Percentiles rank a stretch among this genome's conserved stretches.
phyloP scores from a whole-genome alignment of 2,113 vertebrate species.

The Oceanodroma tethys region DNA sequence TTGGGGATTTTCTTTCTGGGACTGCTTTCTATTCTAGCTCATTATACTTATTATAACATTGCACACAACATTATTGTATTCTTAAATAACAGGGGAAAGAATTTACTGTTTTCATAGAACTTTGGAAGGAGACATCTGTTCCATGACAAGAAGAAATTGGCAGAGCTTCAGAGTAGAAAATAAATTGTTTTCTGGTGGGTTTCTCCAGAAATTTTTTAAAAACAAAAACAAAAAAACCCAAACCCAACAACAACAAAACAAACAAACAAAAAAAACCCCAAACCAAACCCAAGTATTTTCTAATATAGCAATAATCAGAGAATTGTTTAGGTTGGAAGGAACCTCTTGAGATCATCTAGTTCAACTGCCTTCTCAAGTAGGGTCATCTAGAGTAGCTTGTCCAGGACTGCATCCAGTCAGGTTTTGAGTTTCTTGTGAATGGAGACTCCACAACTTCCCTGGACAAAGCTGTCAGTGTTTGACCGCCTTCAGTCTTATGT shows the following conservation, averaged over 20 bases:
- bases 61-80: not conserved
- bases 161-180: not conserved
- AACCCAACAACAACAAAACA: too few relatives aligned
- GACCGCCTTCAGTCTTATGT: not conserved
- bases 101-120: not conserved
- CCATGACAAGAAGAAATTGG: not conserved
- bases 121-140: not conserved
- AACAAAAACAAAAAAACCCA: not conserved
- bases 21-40: not conserved
- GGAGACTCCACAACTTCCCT: not conserved
- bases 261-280: not conserved
- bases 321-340: not conserved
- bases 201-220: not conserved
- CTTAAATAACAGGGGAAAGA: conserved; percentile 15
- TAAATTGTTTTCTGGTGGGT: not conserved
- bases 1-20: conserved; percentile 13
- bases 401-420: not conserved
- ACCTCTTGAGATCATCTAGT: not conserved
- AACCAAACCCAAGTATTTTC: not conserved
- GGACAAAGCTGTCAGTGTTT: not conserved
- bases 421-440: not conserved
- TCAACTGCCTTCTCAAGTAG: not conserved
- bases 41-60: not conserved
- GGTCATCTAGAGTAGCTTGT: not conserved
- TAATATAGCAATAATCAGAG: not conserved